Base-by-base conservation (phyloP, 2,797 vertebrate genomes). In the Austrolebias charrua region DNA sequence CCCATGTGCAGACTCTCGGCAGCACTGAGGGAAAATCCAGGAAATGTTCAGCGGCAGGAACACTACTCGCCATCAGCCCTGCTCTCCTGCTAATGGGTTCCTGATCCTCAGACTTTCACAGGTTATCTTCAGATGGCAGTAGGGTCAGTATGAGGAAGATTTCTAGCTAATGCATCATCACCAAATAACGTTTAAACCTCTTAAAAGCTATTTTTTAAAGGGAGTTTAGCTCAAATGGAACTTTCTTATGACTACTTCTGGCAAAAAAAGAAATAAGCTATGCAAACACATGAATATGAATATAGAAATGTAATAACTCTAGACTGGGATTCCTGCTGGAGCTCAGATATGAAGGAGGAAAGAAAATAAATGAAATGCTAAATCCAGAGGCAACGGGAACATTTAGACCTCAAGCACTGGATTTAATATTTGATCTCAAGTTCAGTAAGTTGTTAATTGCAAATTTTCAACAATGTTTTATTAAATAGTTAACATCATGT, bases 121-220 rank as follows among this genome's bases (percentile, higher is more conserved):
- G 18, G 55, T 51, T 29, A 48, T 69, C 50, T 67, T 56, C 52
- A 56, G 5, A 20, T 50, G 59, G 38, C 55, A 66, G 52, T 35
- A 14, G 6, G n/a, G 57, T 44, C 12, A 4, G 38, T 58, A 31
- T 29, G n/a, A 10, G 13, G 28, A 63, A 56, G n/a, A 14, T 42
- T 24, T 19, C 59, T 16, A 35, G 10, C 6, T 46, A 35, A 19
- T 55, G 24, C 24, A 24, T 24, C 43, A 29, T 55, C 15, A 19
- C 16, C 24, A 42, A 59, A 18, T 45, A 20, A 3, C 20, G n/a
- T 49, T 42, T n/a, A 43, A 33, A 35, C 7, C 11, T 14, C 11
- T 45, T 18, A 1, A 48, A 33, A 51, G 3, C 15, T 40, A 2
- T 50, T 44, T 35, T 31, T 4, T 11, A 51, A 15, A 51, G 1